Evolutionary conservation across 1,140 invertebrate genomes (phyloP).

Genomic region (Zaprionus kolodkinae): DNA sequence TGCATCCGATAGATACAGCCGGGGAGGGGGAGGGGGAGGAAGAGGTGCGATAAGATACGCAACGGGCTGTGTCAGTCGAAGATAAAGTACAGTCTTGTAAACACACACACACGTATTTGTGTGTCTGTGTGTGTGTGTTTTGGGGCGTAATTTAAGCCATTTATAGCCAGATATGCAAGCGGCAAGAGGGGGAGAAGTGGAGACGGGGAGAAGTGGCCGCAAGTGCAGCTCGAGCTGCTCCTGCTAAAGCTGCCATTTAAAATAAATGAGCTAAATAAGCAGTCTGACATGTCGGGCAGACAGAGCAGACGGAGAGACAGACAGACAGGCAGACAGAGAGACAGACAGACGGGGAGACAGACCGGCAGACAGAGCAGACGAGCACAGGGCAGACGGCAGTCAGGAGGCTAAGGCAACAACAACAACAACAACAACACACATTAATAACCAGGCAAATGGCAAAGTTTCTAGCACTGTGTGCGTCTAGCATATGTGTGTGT

Average conservation of each 20-base stretch:
- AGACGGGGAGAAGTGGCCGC: constrained; percentile 53
- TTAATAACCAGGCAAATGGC: constrained; percentile 74
- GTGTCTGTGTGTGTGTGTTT: constrained; percentile 30
- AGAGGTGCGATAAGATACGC: constrained; percentile 41
- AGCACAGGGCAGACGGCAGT: not conserved
- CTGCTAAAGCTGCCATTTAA: constrained; percentile 72
- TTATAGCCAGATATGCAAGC: constrained; percentile 65
- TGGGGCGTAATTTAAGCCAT: constrained; percentile 63
- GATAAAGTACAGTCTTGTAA: constrained; percentile 43
- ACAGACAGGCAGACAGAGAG: constrained; percentile 31
- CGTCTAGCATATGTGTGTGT: constrained; percentile 12
- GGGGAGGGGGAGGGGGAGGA: too few species aligned
- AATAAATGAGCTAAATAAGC: constrained; percentile 81
- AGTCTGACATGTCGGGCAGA: constrained; percentile 65
- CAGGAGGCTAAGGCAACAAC: not conserved
- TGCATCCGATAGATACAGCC: constrained; percentile 20
- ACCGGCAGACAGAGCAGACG: constrained; percentile 26
- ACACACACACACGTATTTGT: constrained; percentile 32
- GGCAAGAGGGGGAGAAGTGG: constrained; percentile 15
- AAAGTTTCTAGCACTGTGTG: constrained; percentile 50
- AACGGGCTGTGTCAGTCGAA: constrained; percentile 25
- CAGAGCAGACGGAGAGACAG: not conserved
- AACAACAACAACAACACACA: constrained; percentile 45
- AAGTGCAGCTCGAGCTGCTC: constrained; percentile 65
- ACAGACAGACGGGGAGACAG: not conserved